A percentile compares a stretch with the other conserved stretches of the same genome.
phyloP scores from a whole-genome alignment of 2,113 vertebrate genomes.

The Myiozetetes cayanensis region DNA sequence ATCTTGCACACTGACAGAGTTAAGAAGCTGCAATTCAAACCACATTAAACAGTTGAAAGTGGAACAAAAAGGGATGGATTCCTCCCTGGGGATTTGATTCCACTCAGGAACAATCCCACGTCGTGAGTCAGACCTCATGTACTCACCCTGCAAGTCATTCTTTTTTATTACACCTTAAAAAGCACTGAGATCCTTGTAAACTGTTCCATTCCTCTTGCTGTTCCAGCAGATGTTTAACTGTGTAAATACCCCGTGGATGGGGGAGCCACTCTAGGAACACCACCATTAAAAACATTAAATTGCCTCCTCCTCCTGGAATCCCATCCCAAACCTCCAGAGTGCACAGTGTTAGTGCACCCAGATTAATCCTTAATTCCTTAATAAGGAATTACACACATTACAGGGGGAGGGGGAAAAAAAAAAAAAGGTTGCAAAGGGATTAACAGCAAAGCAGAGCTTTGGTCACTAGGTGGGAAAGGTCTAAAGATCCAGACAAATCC shows the following conservation, averaged over 20 bases:
- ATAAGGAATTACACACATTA: neutral
- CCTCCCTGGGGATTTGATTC: neutral
- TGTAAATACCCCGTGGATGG: neutral
- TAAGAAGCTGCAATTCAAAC: neutral
- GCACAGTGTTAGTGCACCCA: rapidly evolving
- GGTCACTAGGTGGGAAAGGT: neutral
- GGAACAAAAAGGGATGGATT: neutral
- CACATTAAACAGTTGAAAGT: neutral
- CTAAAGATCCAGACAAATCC: neutral
- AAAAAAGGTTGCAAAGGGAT: conserved; percentile 10
- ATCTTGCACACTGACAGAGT: neutral
- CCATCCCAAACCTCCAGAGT: neutral
- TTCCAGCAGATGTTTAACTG: neutral
- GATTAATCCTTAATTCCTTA: neutral
- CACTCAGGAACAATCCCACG: neutral
- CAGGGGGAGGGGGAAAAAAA: too few relatives aligned
- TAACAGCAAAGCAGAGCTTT: neutral
- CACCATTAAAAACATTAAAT: neutral
- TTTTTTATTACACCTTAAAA: conserved; percentile 19
- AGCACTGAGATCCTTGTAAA: conserved; percentile 21
- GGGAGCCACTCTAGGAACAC: neutral
- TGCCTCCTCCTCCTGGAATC: neutral
- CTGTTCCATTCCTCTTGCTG: neutral
- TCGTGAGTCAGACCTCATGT: neutral
- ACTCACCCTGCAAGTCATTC: conserved; percentile 27